Evolutionary conservation across 2,888 invertebrate genomes (phyloP).

Genomic region (Stenodema calcarata): DNA sequence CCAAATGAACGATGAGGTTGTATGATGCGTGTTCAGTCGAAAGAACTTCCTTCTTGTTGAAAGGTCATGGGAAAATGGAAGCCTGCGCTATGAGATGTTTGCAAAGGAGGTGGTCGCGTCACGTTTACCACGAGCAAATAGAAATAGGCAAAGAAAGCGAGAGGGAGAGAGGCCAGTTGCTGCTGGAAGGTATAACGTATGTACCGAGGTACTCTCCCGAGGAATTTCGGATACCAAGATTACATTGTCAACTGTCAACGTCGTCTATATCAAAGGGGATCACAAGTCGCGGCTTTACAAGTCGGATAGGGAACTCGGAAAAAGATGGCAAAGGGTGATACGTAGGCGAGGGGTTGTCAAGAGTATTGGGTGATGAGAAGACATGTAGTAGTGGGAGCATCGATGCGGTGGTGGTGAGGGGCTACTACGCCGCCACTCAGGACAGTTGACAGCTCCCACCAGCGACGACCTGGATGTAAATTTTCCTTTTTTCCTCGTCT

Average conservation of each 20-base stretch:
- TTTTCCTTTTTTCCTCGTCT: not conserved
- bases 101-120: not conserved
- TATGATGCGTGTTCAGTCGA: too few relatives aligned
- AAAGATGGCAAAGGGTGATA: not conserved
- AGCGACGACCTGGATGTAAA: not conserved
- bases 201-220: not conserved
- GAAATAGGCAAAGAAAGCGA: not conserved
- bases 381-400: not conserved
- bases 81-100: not conserved
- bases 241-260: not conserved
- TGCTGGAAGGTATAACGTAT: not conserved
- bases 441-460: not conserved
- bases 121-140: not conserved
- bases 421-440: not conserved
- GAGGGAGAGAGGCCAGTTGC: not conserved
- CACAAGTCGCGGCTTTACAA: not conserved
- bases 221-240: not conserved
- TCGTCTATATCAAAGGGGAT: not conserved
- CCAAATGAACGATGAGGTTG: too few relatives aligned
- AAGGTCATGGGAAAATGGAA: not conserved
- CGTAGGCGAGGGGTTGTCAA: not conserved
- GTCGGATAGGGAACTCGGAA: not conserved
- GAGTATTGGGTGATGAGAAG: too few relatives aligned
- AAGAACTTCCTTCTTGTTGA: too few relatives aligned
- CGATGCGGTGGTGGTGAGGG: not conserved